A percentile compares a stretch with the other conserved stretches of the same genome.
These are phyloP conservation scores for Xanthia icteritia DNA, from an alignment of 2,888 invertebrate genomes.

Conservation along the genomic window DNA sequence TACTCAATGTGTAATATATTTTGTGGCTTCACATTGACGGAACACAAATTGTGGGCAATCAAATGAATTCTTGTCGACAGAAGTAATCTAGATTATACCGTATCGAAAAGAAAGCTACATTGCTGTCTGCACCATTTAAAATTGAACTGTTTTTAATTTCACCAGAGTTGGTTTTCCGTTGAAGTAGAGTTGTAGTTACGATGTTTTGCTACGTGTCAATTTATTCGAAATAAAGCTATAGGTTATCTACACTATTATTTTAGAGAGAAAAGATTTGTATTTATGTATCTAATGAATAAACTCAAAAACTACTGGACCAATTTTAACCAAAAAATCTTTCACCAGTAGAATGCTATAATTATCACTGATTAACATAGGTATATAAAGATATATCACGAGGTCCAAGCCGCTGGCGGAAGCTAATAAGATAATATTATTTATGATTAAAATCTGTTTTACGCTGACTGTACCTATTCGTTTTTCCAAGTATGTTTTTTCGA, in stretches of 20 bases:
- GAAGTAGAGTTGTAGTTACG: not conserved
- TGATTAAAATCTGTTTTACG: not conserved
- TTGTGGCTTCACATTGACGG: too few species aligned
- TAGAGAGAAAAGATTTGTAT: too few species aligned
- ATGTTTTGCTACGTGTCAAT: not conserved
- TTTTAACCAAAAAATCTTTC: too few species aligned
- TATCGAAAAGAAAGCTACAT: not conserved
- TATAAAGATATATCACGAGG: too few species aligned
- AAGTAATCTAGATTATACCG: too few species aligned
- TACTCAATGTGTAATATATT: not conserved
- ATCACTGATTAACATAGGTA: too few species aligned
- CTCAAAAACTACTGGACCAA: too few species aligned
- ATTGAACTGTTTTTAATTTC: not conserved
- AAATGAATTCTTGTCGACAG: not conserved
- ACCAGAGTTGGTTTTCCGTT: constrained; percentile 15
- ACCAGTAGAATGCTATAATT: too few species aligned
- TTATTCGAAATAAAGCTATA: constrained; percentile 33
- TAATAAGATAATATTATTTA: constrained; percentile 42
- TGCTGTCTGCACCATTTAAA: not conserved
- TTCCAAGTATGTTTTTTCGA: constrained; percentile 16
- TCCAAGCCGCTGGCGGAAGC: too few species aligned
- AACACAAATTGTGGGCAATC: too few species aligned
- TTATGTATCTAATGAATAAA: too few species aligned
- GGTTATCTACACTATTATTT: not conserved
- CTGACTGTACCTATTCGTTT: constrained; percentile 1